Base-by-base conservation (phyloP, 2,888 invertebrate species). In the Sminthurinus aureus region DNA sequence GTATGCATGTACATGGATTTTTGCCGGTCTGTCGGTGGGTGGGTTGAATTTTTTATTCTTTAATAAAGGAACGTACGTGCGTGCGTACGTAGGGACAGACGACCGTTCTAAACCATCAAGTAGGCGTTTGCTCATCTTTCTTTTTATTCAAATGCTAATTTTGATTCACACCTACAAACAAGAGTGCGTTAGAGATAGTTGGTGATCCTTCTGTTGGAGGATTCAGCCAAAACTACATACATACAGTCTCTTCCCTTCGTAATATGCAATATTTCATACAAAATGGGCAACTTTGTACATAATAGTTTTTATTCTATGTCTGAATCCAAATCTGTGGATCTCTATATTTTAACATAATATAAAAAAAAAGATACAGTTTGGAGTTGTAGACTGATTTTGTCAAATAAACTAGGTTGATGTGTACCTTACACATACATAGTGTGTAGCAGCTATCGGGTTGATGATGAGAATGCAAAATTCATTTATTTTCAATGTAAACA, bases 81-180 rank as follows among this genome's bases (percentile, higher is more conserved):
- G 76, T 76, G n/a, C 52, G 80, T 26, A 38, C n/a, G 20, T 76
- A 58, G 52, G 24, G 51, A 66, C 74, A 64, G 22, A 38, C 58
- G 66, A 20, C 26, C 66, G 77, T 66, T 77, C 69, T 11, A 69
- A 51, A 71, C 20, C 71, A 69, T 69, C 50, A 20, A 75, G 82
- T 76, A 66, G 82, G 82, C 82, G 82, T 77, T 24, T 75, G 76
- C 76, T 77, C 38, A 38, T 38, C 38, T 38, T 38, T 51, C 67
- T 8, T 76, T 75, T 58, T n/a, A 82, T 82, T 82, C 77, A 76
- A 82, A 82, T 82, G 82, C 80, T 82, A 82, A 82, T 76, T 82
- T 82, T n/a, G 38, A 64, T 52, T 51, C 69, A 77, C 82, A 82
- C 82, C 82, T 82, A 82, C 82, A 58, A 13, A 58, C 58, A 58